These are phyloP conservation scores for Scomber japonicus DNA, from an alignment of 2,113 vertebrate species.

Conservation along the genomic window DNA sequence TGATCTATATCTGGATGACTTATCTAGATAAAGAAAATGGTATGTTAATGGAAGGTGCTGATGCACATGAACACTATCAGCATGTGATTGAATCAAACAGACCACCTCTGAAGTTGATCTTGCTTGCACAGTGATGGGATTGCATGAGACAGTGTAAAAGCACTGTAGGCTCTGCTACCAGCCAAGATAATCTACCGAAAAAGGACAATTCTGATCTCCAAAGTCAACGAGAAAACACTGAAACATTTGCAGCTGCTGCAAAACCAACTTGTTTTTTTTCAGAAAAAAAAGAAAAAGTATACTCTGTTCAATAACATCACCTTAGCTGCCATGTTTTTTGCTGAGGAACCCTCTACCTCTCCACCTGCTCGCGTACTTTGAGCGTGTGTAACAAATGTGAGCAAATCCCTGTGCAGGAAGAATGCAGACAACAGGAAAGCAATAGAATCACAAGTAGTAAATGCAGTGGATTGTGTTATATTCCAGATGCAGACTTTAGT, in stretches of 20 bases:
- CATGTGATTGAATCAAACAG: constrained; percentile 22
- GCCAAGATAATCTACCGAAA: not conserved
- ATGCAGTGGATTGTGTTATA: constrained; percentile 3
- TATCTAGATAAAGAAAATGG: constrained; percentile 33
- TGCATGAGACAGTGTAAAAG: constrained; percentile 21
- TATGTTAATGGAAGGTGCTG: constrained; percentile 34
- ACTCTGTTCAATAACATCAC: not conserved
- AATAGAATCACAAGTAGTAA: not conserved
- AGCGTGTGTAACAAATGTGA: constrained; percentile 10
- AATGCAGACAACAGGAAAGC: constrained; percentile 3
- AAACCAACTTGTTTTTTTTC: constrained; percentile 1
- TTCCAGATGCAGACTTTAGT: constrained; percentile 27
- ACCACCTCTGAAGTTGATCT: constrained; percentile 35
- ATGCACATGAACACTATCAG: constrained; percentile 24
- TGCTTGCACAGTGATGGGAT: constrained; percentile 24
- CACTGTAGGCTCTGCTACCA: not conserved
- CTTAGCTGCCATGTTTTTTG: constrained; percentile 1
- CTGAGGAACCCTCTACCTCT: not conserved
- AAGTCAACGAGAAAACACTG: constrained; percentile 5
- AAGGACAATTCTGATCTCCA: not conserved
- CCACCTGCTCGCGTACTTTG: constrained; percentile 3
- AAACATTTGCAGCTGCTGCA: not conserved
- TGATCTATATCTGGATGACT: constrained; percentile 41
- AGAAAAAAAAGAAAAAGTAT: not conserved
- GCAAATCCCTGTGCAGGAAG: constrained; percentile 11